Percentiles rank a stretch among this genome's conserved stretches.
Conservation (phyloP, 2,797 vertebrate genomes). For the Tangara arthus region DNA sequence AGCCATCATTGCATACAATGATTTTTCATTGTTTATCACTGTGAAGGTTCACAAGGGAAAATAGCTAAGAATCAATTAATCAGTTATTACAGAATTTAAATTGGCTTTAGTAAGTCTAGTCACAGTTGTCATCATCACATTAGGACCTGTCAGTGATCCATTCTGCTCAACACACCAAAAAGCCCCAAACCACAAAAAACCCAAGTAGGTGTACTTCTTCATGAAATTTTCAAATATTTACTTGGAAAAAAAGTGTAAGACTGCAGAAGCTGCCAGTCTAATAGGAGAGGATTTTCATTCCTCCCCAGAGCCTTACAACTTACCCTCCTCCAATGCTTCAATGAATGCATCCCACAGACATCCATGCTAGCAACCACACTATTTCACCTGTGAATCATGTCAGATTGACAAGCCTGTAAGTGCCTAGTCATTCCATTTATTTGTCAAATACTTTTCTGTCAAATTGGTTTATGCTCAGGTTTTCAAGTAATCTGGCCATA, state of each 20-base stretch:
- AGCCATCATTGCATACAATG: neutral
- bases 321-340: neutral
- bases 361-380: neutral
- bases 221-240: neutral
- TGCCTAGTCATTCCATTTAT: neutral
- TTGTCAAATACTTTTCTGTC: neutral
- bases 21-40: neutral
- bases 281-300: neutral
- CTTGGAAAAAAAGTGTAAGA: neutral
- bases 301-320: neutral
- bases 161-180: neutral
- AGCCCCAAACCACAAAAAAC: neutral
- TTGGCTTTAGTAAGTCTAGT: neutral
- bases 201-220: neutral
- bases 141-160: neutral
- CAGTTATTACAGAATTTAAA: neutral
- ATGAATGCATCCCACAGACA: neutral
- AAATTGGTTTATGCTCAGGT: neutral
- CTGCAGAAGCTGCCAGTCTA: neutral
- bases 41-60: neutral
- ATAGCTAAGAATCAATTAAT: neutral
- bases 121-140: neutral
- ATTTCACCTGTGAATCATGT: neutral
- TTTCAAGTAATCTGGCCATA: neutral
- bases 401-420: neutral